Evolutionary conservation across 2,797 vertebrate genomes (phyloP), one percentile per base, ranked within the genome.

Genomic region (Sciaenops ocellatus): DNA sequence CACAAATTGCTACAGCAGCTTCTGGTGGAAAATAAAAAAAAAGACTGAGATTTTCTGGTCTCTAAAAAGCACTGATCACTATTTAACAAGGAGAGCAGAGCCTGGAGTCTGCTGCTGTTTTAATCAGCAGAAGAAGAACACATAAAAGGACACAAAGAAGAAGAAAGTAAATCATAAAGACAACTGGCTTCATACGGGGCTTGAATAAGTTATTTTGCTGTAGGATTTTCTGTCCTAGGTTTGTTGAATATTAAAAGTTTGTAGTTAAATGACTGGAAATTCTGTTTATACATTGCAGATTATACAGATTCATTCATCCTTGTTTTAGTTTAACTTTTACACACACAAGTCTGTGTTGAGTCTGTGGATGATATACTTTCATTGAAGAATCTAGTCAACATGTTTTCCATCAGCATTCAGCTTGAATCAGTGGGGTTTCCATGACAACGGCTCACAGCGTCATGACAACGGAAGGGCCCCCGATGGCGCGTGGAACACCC

Each of bases 391-490:
- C 73, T 18, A 20, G 64, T 72, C 59, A 50, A 73, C 85, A 61
- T 68, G 77, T 83, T 80, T 85, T 73, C 73, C 82, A 95, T 97
- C 92, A 94, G 90, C 93, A 96, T 97, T 95, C 96, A 94, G 93
- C 78, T 84, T 90, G 94, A 95, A 94, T 94, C 92, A 87, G 91
- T 69, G 81, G 76, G 83, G 95, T 95, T 95, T 94, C 94, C 93
- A 93, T 93, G 94, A 93, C 96, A 95, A 97, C 95, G 90, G 95
- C 59, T 85, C 69, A 78, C 75, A 89, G 85, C 76, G 85, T 90
- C 92, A 91, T 94, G 94, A 95, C 96, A 96, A 97, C 95, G 93
- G 95, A 90, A 79, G 89, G 91, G 90, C 91, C 94, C 94, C 94
- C 91, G 72, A 95, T 84, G 93, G 94, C 87, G 92, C 80, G 92